Conservation (phyloP, 2,113 vertebrate species). For the Oplegnathus fasciatus region DNA sequence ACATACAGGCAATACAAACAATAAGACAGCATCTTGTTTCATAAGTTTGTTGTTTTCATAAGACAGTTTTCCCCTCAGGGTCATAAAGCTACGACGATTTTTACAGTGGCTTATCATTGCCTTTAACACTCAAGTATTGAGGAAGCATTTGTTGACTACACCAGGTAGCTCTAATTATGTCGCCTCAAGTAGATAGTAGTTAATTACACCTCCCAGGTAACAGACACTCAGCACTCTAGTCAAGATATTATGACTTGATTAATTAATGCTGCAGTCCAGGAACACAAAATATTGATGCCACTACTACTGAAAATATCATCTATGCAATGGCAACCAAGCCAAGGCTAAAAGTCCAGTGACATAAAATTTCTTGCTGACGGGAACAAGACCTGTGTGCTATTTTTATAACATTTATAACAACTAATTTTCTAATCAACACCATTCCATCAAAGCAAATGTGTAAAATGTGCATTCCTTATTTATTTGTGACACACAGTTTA, state of each 20-base stretch:
- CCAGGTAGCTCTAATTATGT: neutral
- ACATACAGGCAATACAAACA: neutral
- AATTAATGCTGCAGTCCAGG: neutral
- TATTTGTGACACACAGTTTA: neutral
- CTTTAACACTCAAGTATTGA: neutral
- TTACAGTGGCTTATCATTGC: neutral
- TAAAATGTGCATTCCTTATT: neutral
- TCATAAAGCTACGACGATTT: neutral
- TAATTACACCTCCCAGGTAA: no score
- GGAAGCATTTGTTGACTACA: neutral
- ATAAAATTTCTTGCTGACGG: neutral
- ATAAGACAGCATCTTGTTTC: neutral
- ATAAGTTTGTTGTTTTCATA: neutral
- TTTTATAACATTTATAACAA: neutral
- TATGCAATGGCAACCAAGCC: neutral
- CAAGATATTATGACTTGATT: neutral
- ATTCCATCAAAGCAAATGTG: neutral
- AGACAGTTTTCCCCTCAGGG: neutral
- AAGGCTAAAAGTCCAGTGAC: neutral
- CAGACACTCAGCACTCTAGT: neutral
- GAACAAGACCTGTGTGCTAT: neutral
- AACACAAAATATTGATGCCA: constrained; percentile 3
- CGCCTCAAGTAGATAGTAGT: neutral
- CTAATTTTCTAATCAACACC: neutral
- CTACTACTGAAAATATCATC: neutral